phyloP scores from a whole-genome alignment of 2,888 invertebrate genomes.

The Heliconius charithonia region DNA sequence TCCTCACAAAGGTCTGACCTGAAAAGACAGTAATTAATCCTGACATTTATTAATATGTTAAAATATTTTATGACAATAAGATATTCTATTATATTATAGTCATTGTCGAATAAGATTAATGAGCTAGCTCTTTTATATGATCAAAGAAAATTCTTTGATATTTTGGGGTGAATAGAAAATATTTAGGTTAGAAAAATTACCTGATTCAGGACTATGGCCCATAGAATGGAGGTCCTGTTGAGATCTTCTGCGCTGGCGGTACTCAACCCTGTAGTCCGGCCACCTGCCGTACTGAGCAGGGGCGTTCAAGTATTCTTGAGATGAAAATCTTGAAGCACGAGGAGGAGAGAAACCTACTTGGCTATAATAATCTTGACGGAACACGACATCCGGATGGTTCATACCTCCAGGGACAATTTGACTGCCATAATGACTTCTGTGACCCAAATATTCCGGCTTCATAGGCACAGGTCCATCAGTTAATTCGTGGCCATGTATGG shows the following conservation, averaged over 20 bases:
- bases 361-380: constrained; percentile 73
- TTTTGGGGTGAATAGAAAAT: background rate
- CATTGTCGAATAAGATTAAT: background rate
- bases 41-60: constrained; percentile 21
- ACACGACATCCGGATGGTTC: constrained; percentile 77
- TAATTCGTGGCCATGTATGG: constrained; percentile 78
- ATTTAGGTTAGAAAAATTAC: constrained; percentile 53
- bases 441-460: constrained; percentile 73
- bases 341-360: constrained; percentile 74
- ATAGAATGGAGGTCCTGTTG: constrained; percentile 79
- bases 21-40: constrained; percentile 17
- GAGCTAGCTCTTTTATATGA: background rate
- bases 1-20: background rate
- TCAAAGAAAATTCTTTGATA: background rate
- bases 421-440: constrained; percentile 71
- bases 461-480: constrained; percentile 67
- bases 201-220: constrained; percentile 76
- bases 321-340: constrained; percentile 75
- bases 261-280: constrained; percentile 76
- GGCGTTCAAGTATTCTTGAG: constrained; percentile 79
- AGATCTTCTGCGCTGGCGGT: constrained; percentile 75
- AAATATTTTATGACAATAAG: constrained; percentile 12
- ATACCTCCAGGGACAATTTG: constrained; percentile 72
- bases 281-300: constrained; percentile 75
- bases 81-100: background rate